Evolutionary conservation across 2,797 vertebrate genomes (phyloP).

Genomic region (Nyctibius grandis): DNA sequence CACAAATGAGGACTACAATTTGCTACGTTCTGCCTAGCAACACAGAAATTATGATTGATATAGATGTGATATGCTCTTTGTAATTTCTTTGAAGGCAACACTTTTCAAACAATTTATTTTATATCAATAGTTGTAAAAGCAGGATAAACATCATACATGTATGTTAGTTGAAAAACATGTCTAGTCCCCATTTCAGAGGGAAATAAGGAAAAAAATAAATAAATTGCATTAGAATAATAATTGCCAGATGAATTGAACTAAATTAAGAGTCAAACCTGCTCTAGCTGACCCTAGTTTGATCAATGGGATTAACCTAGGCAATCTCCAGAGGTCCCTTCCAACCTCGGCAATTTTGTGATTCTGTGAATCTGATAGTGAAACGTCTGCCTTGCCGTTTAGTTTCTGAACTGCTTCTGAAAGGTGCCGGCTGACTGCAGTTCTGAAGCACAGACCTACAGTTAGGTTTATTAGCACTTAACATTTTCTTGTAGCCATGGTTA

Average conservation of each 20-base stretch:
- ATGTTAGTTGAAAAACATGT: not conserved
- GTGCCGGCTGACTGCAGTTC: not conserved
- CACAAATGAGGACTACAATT: not conserved
- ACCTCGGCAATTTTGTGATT: not conserved
- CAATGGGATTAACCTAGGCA: not conserved
- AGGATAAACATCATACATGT: not conserved
- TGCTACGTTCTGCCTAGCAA: not conserved
- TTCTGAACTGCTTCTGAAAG: not conserved
- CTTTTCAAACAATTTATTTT: not conserved
- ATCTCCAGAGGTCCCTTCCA: not conserved
- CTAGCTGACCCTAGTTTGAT: not conserved
- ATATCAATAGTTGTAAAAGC: not conserved
- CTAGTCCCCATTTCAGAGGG: not conserved
- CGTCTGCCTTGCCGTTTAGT: not conserved
- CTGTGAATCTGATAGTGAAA: not conserved
- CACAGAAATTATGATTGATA: not conserved
- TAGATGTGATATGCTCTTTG: not conserved
- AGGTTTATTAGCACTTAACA: not conserved
- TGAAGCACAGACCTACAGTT: not conserved
- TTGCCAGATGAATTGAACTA: not conserved
- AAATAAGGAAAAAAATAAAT: constrained; percentile 17
- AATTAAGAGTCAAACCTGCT: not conserved
- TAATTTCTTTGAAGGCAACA: not conserved
- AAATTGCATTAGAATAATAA: constrained; percentile 5
- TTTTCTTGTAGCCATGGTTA: not conserved